phyloP scores from a whole-genome alignment of 2,888 invertebrate species.

The Alloscopus bannaensis region DNA sequence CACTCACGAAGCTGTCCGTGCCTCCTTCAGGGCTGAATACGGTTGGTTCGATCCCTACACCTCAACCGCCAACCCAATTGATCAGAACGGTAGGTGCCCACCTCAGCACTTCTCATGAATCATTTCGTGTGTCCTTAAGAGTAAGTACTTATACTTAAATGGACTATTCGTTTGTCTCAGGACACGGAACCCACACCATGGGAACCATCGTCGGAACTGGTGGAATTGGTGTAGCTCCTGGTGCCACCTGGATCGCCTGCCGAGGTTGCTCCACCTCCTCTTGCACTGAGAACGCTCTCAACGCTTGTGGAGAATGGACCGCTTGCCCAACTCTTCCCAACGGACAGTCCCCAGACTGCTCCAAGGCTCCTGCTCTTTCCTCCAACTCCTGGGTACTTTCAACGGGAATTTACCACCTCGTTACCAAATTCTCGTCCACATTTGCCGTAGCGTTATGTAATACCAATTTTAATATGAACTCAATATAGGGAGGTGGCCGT shows the following conservation, averaged over 20 bases:
- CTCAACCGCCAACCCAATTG: slow-evolving; percentile 7
- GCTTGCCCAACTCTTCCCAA: slow-evolving; percentile 49
- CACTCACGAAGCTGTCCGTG: slow-evolving; percentile 45
- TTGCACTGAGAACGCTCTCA: slow-evolving; percentile 28
- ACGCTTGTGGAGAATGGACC: slow-evolving; percentile 48
- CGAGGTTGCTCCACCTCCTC: slow-evolving; percentile 43
- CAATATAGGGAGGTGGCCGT: slow-evolving; percentile 31
- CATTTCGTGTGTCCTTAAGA: neutral
- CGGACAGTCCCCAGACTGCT: slow-evolving; percentile 28
- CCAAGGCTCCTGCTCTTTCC: slow-evolving; percentile 43
- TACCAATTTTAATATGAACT: neutral
- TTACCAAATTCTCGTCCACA: no score
- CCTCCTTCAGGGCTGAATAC: slow-evolving; percentile 17
- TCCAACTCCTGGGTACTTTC: slow-evolving; percentile 53
- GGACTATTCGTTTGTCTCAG: neutral
- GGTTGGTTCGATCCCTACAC: slow-evolving; percentile 53
- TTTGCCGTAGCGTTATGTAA: neutral
- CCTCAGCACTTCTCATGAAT: neutral
- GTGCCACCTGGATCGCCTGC: slow-evolving; percentile 58
- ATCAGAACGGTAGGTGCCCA: slow-evolving; percentile 31
- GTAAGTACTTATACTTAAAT: neutral
- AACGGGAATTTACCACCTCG: no score
- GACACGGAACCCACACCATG: slow-evolving; percentile 56
- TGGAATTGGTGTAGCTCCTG: slow-evolving; percentile 58
- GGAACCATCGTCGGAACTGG: slow-evolving; percentile 51